Base-by-base conservation (phyloP, 2,888 invertebrate species). In the Adela reaumurella region DNA sequence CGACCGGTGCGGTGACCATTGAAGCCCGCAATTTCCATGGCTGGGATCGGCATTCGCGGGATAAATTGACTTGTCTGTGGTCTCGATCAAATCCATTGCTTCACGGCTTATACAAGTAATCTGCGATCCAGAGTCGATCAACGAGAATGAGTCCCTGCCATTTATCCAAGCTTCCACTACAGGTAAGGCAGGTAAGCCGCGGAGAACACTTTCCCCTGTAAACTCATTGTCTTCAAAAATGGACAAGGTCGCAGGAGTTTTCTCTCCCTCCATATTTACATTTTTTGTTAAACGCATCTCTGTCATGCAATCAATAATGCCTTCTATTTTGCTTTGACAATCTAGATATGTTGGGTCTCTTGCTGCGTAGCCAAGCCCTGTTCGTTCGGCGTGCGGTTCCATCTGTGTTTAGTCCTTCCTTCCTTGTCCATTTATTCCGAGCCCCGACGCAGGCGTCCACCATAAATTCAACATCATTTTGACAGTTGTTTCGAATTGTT, bases 71-170 rank as follows among this genome's bases (percentile, higher is more conserved):
- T 3, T 35, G 3, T 35, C 14, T 3, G 6, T 14, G 14, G 3
- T 8, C 14, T 35, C 35, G 3, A 35, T 8, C 35, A 8, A 14
- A 3, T 35, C 35, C 11, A 4, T 3, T 14, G 35, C 24, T 18
- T 43, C 17, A 10, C 19, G 19, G 14, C 28, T 17, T 8, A 44
- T 24, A 17, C 17, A 20, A 10, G 48, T 48, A 4, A 48, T 29
- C 6, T 48, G 20, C 17, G 17, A 17, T 17, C 48, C 48, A 14
- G 48, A 44, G 20, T 48, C 48, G 1, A 48, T 14, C 17, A 48
- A 29, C 17, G 29, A 44, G 10, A 8, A 24, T 5, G 44, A 10
- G 1, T 10, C 14, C 16, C 3, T 8, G 11, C 14, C 44, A 3
- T 16, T 28, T 4, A 44, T 28, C 1, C 16, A 6, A 10, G 16